A percentile compares a stretch with the other conserved stretches of the same genome.
phyloP scores from a whole-genome alignment of 2,113 vertebrate species.

The Leucoraja erinaceus region DNA sequence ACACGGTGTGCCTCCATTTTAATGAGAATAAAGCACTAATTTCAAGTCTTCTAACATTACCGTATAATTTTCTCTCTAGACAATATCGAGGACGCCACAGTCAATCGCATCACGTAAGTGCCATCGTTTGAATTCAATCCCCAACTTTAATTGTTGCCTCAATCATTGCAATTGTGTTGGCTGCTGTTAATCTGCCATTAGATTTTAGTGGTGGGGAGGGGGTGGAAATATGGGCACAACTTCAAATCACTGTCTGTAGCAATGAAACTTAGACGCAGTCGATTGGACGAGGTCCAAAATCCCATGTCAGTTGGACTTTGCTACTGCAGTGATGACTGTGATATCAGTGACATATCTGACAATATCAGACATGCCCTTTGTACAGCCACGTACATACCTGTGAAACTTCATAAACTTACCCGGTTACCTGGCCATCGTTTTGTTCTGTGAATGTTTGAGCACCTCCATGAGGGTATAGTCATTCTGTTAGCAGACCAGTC shows the following conservation, averaged over 20 bases:
- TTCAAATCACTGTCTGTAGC: neutral
- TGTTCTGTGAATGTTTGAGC: neutral
- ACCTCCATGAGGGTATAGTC: neutral
- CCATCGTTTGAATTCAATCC: neutral
- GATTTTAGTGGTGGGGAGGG: neutral
- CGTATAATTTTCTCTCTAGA: slow-evolving; percentile 55
- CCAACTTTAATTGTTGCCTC: neutral
- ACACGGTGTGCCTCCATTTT: neutral
- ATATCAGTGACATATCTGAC: neutral
- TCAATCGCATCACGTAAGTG: slow-evolving; percentile 96
- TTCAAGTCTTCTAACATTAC: neutral
- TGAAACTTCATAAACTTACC: neutral
- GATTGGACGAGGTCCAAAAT: neutral
- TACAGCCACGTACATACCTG: neutral
- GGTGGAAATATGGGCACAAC: neutral
- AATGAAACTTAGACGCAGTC: neutral
- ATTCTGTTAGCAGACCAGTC: neutral
- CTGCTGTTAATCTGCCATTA: neutral
- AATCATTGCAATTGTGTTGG: neutral
- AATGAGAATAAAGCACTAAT: neutral
- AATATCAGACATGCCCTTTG: neutral
- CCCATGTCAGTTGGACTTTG: neutral
- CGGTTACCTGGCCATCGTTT: neutral
- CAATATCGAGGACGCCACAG: slow-evolving; percentile 84
- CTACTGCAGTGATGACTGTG: neutral